phyloP scores from a whole-genome alignment of 2,113 vertebrate species.

The Dendropsophus ebraccatus region DNA sequence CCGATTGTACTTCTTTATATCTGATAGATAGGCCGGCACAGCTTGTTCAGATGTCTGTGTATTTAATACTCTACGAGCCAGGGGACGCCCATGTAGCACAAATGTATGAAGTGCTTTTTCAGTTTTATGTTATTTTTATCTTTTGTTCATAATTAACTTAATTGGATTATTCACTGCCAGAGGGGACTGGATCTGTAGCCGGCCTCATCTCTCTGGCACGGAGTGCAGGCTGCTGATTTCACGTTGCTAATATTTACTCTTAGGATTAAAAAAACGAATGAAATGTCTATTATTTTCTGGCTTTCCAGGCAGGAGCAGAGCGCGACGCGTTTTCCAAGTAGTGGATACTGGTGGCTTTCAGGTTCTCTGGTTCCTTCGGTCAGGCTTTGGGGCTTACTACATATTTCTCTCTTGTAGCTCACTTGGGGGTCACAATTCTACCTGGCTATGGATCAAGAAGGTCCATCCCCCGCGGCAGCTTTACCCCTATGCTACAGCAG shows the following conservation, averaged over 20 bases:
- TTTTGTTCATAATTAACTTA: slow-evolving; percentile 33
- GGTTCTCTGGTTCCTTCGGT: neutral
- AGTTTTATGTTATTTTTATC: slow-evolving; percentile 36
- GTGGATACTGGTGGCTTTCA: neutral
- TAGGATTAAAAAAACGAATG: neutral
- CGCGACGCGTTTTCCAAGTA: neutral
- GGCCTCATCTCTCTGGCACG: slow-evolving; percentile 28
- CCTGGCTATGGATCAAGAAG: too few species aligned
- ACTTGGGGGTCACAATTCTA: too few species aligned
- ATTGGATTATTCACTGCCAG: slow-evolving; percentile 46
- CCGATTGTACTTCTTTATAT: neutral
- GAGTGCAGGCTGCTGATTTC: slow-evolving; percentile 22
- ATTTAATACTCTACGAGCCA: neutral
- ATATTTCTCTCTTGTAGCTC: too few species aligned
- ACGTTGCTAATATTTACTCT: slow-evolving; percentile 26
- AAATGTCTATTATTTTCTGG: neutral
- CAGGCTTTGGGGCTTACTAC: neutral
- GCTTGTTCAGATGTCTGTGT: neutral
- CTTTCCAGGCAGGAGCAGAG: neutral
- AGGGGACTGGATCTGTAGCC: slow-evolving; percentile 29
- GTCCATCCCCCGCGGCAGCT: too few species aligned
- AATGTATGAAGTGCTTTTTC: neutral
- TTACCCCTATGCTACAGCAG: too few species aligned
- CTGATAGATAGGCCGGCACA: neutral
- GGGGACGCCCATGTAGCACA: slow-evolving; percentile 6